A percentile compares a stretch with the other conserved stretches of the same genome.
Evolutionary conservation across 2,888 invertebrate species (phyloP).

Genomic region (Limenitis camilla): DNA sequence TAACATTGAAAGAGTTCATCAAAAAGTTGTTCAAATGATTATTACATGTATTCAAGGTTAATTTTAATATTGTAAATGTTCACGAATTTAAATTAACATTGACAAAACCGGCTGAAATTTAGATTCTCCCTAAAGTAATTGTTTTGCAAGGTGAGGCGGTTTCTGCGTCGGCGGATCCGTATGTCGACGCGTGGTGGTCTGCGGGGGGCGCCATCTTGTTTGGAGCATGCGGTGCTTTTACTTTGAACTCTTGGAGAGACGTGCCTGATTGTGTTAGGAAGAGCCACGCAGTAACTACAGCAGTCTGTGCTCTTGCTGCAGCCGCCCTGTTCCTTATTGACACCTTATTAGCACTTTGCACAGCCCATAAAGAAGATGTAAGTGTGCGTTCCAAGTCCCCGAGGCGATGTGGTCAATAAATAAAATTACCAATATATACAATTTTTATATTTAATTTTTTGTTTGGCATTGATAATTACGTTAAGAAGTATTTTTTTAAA

Average conservation of each 20-base stretch:
- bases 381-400: slow-evolving; percentile 40
- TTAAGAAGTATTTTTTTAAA: too few species aligned
- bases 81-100: not conserved
- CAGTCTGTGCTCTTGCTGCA: slow-evolving; percentile 47
- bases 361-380: slow-evolving; percentile 44
- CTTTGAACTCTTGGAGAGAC: slow-evolving; percentile 48
- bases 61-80: not conserved
- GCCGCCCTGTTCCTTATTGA: slow-evolving; percentile 50
- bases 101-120: slow-evolving; percentile 3
- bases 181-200: slow-evolving; percentile 66
- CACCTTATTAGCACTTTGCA: slow-evolving; percentile 48
- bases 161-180: slow-evolving; percentile 58
- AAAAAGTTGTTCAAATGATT: not conserved
- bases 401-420: slow-evolving; percentile 28
- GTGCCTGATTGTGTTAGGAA: slow-evolving; percentile 41
- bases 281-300: slow-evolving; percentile 41
- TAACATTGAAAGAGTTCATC: too few species aligned
- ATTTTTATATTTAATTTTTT: too few species aligned
- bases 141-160: slow-evolving; percentile 49
- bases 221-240: slow-evolving; percentile 50
- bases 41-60: not conserved
- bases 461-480: too few species aligned
- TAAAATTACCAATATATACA: not conserved
- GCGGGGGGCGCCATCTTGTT: slow-evolving; percentile 48
- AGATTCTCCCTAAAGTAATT: slow-evolving; percentile 4